Evolutionary conservation across 2,113 vertebrate genomes (phyloP).

Genomic region (Pachyramphus minor): DNA sequence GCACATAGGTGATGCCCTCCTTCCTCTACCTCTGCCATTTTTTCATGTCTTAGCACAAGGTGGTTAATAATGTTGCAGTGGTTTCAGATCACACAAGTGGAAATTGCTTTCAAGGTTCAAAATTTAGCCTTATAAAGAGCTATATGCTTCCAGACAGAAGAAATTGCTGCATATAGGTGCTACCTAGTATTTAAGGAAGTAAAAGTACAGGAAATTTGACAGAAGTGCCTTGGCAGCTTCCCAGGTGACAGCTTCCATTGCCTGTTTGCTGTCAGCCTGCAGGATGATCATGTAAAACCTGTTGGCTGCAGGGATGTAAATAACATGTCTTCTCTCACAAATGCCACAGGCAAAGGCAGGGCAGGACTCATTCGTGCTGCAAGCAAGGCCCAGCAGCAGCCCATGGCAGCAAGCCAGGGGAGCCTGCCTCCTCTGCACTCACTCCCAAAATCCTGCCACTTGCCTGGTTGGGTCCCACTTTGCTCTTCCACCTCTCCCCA

Average conservation of each 20-base stretch:
- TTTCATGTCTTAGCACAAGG: neutral
- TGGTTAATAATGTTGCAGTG: neutral
- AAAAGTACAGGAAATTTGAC: neutral
- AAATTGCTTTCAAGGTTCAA: neutral
- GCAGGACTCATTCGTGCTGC: neutral
- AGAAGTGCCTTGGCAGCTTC: neutral
- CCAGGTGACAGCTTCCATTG: neutral
- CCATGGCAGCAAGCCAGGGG: neutral
- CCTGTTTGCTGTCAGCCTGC: neutral
- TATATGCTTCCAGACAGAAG: neutral
- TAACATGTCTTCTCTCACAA: neutral
- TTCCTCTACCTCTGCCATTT: neutral
- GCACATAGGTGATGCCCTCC: neutral
- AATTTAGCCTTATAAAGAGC: neutral
- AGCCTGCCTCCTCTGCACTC: neutral
- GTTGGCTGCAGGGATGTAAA: neutral
- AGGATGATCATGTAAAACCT: neutral
- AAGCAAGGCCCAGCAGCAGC: accelerated
- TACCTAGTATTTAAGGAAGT: neutral
- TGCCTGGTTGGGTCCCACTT: neutral
- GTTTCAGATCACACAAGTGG: neutral
- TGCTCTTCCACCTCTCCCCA: neutral
- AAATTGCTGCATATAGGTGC: neutral
- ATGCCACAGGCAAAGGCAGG: neutral
- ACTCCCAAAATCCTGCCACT: neutral